Conservation (phyloP, 2,113 vertebrate genomes). For the Tragelaphus strepsiceros region DNA sequence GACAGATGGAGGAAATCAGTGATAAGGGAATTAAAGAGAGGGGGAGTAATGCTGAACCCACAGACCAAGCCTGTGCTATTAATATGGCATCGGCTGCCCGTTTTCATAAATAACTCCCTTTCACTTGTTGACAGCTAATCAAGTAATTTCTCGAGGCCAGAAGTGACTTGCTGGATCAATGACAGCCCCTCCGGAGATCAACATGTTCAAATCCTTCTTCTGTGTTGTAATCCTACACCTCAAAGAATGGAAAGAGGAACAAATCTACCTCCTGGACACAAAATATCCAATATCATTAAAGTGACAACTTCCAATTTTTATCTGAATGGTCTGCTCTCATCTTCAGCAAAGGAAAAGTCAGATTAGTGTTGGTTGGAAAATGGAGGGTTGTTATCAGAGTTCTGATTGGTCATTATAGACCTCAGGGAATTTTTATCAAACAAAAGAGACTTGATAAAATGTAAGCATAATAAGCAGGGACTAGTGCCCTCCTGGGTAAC, state of each 20-base stretch:
- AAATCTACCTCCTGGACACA: neutral
- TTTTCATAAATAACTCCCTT: neutral
- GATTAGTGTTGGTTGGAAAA: neutral
- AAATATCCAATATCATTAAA: neutral
- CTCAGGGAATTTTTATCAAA: neutral
- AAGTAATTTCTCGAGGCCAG: conserved; percentile 13
- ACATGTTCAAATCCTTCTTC: neutral
- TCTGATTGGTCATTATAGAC: neutral
- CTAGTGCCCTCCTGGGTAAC: neutral
- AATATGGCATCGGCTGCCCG: neutral
- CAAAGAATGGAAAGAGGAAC: neutral
- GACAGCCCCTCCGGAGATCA: neutral
- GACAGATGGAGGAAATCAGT: neutral
- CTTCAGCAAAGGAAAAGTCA: neutral
- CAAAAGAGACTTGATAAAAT: neutral
- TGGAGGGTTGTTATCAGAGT: neutral
- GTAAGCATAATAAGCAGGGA: neutral
- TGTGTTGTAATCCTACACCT: neutral
- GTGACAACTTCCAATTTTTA: neutral
- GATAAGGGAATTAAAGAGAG: neutral
- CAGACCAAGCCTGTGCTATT: neutral
- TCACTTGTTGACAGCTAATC: neutral
- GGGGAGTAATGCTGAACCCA: neutral
- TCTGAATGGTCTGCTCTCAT: neutral
- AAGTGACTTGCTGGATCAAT: neutral